phyloP scores from a whole-genome alignment of 2,888 invertebrate species.

The Amphiduros pacificus region DNA sequence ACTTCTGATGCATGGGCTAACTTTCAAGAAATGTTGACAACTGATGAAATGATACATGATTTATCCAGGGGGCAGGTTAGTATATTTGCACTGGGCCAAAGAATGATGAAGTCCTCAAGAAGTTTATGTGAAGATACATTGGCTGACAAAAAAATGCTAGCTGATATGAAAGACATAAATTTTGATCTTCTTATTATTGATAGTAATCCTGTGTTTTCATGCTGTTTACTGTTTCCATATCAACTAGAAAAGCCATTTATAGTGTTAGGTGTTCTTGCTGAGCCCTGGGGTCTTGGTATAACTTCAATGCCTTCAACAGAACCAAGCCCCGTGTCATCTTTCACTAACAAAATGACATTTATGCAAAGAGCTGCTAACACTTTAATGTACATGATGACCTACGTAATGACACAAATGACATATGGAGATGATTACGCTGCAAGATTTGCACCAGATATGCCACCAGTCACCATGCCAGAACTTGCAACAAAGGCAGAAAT shows the following conservation, averaged over 20 bases:
- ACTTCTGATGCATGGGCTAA: background rate
- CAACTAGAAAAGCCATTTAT: constrained; percentile 8
- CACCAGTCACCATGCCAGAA: background rate
- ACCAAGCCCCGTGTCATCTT: constrained; percentile 4
- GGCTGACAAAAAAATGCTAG: background rate
- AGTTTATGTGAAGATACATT: background rate
- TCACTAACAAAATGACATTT: constrained; percentile 1
- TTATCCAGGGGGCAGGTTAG: too few species aligned
- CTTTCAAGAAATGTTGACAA: background rate
- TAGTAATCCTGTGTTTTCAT: constrained; percentile 7
- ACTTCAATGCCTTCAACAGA: constrained; percentile 17
- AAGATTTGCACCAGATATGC: background rate
- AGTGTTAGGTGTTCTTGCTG: constrained; percentile 2
- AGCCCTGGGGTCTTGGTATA: constrained; percentile 21
- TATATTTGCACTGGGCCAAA: too few species aligned
- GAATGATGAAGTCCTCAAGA: too few species aligned
- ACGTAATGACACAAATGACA: background rate
- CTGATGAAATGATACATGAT: too few species aligned
- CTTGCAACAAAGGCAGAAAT: background rate
- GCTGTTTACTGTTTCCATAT: constrained; percentile 13
- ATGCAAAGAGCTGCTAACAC: background rate
- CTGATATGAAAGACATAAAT: background rate
- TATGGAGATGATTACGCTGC: too few species aligned
- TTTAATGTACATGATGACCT: background rate
- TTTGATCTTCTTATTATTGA: constrained; percentile 22